Conservation (phyloP, 2,888 invertebrate species). For the Dynastes tityus region DNA sequence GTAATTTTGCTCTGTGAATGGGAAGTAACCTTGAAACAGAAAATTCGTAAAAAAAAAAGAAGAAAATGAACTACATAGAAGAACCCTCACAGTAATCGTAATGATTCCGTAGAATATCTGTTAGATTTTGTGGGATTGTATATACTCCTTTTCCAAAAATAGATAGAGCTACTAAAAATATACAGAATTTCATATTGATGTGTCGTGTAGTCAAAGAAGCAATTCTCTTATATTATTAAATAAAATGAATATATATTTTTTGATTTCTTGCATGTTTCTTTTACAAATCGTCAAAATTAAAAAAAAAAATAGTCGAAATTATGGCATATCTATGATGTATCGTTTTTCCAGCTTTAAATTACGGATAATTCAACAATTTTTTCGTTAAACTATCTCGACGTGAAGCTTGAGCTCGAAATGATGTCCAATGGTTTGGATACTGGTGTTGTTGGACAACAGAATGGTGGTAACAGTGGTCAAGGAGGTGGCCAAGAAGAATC, state of each 20-base stretch:
- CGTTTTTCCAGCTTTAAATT: conserved; percentile 41
- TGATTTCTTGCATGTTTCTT: background rate
- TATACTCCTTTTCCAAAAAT: conserved; percentile 62
- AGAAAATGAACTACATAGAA: background rate
- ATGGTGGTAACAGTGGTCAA: conserved; percentile 79
- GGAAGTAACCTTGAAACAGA: background rate
- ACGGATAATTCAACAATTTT: conserved; percentile 38
- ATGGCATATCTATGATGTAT: background rate
- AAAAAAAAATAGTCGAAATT: background rate
- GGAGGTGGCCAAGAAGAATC: conserved; percentile 85
- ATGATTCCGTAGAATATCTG: conserved; percentile 45
- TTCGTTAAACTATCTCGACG: conserved; percentile 50
- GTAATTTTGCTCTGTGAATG: background rate
- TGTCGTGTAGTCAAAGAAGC: conserved; percentile 58
- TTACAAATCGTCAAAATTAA: background rate
- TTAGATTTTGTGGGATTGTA: conserved; percentile 61
- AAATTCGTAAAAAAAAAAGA: background rate
- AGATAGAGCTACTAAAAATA: conserved; percentile 62
- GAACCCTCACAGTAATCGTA: background rate
- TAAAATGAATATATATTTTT: background rate
- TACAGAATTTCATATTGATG: conserved; percentile 61
- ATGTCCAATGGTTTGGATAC: conserved; percentile 90
- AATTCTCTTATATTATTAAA: conserved; percentile 43
- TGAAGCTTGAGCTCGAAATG: conserved; percentile 69
- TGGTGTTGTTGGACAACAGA: conserved; percentile 86